Base-by-base conservation (phyloP, 1,140 invertebrate species). In the Drosophila eugracilis region DNA sequence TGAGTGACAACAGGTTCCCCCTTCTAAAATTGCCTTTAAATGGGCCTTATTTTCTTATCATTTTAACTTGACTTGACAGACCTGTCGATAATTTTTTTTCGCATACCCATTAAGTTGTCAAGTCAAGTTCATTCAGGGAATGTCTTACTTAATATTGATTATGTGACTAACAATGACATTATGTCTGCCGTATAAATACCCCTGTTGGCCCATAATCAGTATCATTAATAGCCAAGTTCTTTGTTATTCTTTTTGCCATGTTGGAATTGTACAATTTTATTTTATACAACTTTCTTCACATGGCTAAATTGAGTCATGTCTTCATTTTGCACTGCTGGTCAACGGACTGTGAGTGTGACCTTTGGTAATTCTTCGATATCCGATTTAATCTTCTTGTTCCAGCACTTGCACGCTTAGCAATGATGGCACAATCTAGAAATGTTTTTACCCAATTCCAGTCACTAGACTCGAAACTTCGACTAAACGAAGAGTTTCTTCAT, bases 241-340 rank as follows among this genome's bases (percentile, higher is more conserved):
- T 37, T 26, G 17, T 34, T n/a, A 0, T 24, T 7, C 12, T 9
- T 14, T 12, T 15, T n/a, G 24, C 19, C 17, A 83, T 86, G 83
- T 52, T 30, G 24, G 7, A 54, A 1, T 30, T 75, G 12, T 26
- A 54, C 30, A 32, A 55, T 34, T 78, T 89, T 24, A 76, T 89
- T 14, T 15, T 88, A 5, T 78, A 83, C 36, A 71, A 88, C 41
- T 58, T 88, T 59, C 7, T 83, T 15, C 21, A 76, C 26, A 89
- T 88, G 73, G 58, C 78, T 5, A 88, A 66, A 6, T 57, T 88
- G 10, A 76, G 71, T 30, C 66, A 78, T 59, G 24, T 88, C 3
- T 14, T 88, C 5, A 65, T 78, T 28, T 26, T 88, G 14, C 78
- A 88, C 21, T 88, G 83, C 41, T 88, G 66, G 75, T 15, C 44